Percentiles rank a stretch among this genome's conserved stretches.
Conservation (phyloP, 2,113 vertebrate species). For the Variabilichromis moorii region DNA sequence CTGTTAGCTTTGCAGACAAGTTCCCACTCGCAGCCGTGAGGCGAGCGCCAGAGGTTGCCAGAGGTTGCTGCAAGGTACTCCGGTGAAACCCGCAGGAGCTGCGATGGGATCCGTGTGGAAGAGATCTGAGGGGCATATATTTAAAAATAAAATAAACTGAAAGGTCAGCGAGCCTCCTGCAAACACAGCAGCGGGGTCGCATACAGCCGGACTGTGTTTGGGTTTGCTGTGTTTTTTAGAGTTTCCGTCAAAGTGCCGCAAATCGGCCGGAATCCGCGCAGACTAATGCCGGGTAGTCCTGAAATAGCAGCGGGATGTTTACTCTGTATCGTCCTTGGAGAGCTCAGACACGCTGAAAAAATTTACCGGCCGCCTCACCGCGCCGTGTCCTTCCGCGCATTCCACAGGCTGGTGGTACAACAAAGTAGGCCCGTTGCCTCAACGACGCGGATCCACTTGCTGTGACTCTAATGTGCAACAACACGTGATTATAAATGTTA, state of each 20-base stretch:
- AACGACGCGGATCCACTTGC: neutral
- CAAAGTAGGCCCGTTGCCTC: conserved; percentile 57
- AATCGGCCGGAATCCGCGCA: conserved; percentile 31
- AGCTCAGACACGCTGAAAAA: conserved; percentile 65
- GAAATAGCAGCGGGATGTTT: conserved; percentile 54
- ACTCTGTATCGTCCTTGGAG: conserved; percentile 70
- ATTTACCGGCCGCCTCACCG: conserved; percentile 36
- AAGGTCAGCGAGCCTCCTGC: neutral
- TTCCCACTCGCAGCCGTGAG: conserved; percentile 69
- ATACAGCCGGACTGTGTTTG: neutral
- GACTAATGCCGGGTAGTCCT: conserved; percentile 11
- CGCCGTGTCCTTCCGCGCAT: conserved; percentile 68
- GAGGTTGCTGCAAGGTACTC: conserved; percentile 28
- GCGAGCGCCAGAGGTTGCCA: conserved; percentile 25
- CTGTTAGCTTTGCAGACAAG: conserved; percentile 67
- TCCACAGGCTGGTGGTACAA: conserved; percentile 72
- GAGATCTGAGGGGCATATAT: neutral
- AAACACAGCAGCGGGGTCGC: neutral
- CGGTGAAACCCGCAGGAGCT: conserved; percentile 48
- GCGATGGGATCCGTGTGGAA: conserved; percentile 22
- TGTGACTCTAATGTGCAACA: neutral
- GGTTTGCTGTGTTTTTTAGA: neutral
- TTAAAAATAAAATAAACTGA: neutral
- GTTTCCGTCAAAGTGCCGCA: conserved; percentile 49
- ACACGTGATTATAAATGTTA: neutral